Conservation (phyloP, 2,888 invertebrate species). For the Cotesia congregata region DNA sequence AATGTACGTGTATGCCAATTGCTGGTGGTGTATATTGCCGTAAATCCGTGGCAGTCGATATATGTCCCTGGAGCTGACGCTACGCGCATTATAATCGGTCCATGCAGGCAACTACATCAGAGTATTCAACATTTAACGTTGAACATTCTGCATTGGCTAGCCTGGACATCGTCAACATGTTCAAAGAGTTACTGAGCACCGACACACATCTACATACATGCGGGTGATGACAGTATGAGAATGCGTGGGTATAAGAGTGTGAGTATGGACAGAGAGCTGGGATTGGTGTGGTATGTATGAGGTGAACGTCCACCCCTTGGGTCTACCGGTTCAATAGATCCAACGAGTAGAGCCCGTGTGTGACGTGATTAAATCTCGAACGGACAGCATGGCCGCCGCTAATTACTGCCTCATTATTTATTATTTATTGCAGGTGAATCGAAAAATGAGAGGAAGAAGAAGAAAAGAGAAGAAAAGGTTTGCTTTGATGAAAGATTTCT, state of each 20-base stretch:
- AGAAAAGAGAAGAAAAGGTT: background rate
- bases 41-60: conserved; percentile 22
- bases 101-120: conserved; percentile 40
- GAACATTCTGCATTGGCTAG: conserved; percentile 56
- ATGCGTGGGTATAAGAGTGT: background rate
- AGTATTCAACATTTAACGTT: too few relatives aligned
- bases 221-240: background rate
- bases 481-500: background rate
- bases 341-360: conserved; percentile 49
- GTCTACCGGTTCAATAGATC: conserved; percentile 35
- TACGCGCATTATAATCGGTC: conserved; percentile 59
- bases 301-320: conserved; percentile 29
- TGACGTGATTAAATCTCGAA: conserved; percentile 62
- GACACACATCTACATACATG: background rate
- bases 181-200: conserved; percentile 48
- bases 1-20: background rate
- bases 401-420: conserved; percentile 65
- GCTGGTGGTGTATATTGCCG: background rate
- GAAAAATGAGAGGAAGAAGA: too few relatives aligned
- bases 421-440: conserved; percentile 61
- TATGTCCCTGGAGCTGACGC: conserved; percentile 50
- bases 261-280: conserved; percentile 13
- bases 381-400: conserved; percentile 64
- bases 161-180: conserved; percentile 66
- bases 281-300: conserved; percentile 33